These are phyloP conservation scores for Synanthedon tipuliformis DNA, from an alignment of 2,888 invertebrate genomes.

Conservation along the genomic window DNA sequence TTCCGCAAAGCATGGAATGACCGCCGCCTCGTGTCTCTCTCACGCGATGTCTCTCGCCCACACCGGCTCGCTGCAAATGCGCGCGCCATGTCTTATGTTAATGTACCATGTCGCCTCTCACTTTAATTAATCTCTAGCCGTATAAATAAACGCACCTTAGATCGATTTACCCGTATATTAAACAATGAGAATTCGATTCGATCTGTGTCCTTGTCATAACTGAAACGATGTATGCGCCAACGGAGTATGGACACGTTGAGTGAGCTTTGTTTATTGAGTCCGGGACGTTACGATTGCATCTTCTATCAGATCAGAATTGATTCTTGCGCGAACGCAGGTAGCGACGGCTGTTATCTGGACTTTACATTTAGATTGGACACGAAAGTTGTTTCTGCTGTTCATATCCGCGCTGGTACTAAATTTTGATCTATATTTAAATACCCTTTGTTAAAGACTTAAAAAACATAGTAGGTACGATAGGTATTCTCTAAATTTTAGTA, in stretches of 20 bases:
- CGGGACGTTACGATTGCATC: background rate
- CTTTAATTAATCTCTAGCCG: conserved; percentile 65
- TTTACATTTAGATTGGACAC: too few species aligned
- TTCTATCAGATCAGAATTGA: background rate
- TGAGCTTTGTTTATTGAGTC: background rate
- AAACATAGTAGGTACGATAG: too few species aligned
- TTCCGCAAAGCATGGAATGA: conserved; percentile 4
- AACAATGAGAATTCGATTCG: conserved; percentile 25
- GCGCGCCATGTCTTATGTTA: conserved; percentile 67
- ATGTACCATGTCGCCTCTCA: conserved; percentile 58
- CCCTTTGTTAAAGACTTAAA: too few species aligned
- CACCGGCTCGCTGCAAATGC: conserved; percentile 55
- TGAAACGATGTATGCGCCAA: background rate
- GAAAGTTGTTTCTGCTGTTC: too few species aligned
- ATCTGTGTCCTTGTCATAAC: background rate
- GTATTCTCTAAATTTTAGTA: too few species aligned
- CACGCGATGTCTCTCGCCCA: conserved; percentile 45
- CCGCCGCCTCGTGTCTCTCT: conserved; percentile 2
- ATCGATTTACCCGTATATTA: conserved; percentile 46
- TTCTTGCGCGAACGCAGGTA: background rate
- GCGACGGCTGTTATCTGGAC: background rate
- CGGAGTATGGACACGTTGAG: background rate
- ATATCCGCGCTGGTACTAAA: too few species aligned
- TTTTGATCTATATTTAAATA: too few species aligned
- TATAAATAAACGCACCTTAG: conserved; percentile 56